These are phyloP conservation scores for Macrotrachela quadricornifera DNA, from an alignment of 1,140 invertebrate genomes.

Conservation along the genomic window DNA sequence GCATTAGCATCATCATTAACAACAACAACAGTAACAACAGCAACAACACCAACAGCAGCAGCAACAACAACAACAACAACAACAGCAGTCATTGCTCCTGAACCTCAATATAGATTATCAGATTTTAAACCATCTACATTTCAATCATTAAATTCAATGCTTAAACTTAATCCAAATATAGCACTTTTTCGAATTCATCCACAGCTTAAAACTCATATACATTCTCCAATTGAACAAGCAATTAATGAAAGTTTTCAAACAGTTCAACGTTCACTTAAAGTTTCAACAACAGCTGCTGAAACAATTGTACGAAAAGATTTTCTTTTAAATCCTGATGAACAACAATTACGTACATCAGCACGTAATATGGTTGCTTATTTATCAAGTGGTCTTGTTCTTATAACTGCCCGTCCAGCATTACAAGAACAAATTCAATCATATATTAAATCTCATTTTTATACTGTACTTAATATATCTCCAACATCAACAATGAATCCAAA, in stretches of 20 bases:
- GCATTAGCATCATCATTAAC: too few relatives aligned
- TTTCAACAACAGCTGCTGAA: conserved; percentile 79
- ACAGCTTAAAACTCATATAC: conserved; percentile 60
- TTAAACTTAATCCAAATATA: conserved; percentile 14
- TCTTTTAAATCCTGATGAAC: conserved; percentile 78
- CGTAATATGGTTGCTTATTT: conserved; percentile 89
- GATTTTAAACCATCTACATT: too few relatives aligned
- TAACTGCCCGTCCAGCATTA: conserved; percentile 44
- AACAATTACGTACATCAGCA: conserved; percentile 64
- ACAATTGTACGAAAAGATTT: conserved; percentile 94
- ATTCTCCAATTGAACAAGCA: conserved; percentile 65
- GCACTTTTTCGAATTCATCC: conserved; percentile 65
- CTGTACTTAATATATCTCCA: too few relatives aligned
- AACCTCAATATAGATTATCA: too few relatives aligned
- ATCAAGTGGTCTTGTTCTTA: conserved; percentile 92
- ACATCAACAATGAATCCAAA: too few relatives aligned
- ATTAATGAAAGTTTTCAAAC: conserved; percentile 78
- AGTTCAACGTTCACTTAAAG: conserved; percentile 69
- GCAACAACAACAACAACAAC: too few relatives aligned
- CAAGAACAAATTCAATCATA: too few relatives aligned
- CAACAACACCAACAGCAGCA: too few relatives aligned
- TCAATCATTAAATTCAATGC: not conserved
- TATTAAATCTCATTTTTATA: too few relatives aligned
- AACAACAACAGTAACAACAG: too few relatives aligned
- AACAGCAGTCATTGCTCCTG: too few relatives aligned